Percentiles rank a stretch among this genome's conserved stretches.
Conservation (phyloP, 2,888 invertebrate genomes). For the Eupsilia transversa region DNA sequence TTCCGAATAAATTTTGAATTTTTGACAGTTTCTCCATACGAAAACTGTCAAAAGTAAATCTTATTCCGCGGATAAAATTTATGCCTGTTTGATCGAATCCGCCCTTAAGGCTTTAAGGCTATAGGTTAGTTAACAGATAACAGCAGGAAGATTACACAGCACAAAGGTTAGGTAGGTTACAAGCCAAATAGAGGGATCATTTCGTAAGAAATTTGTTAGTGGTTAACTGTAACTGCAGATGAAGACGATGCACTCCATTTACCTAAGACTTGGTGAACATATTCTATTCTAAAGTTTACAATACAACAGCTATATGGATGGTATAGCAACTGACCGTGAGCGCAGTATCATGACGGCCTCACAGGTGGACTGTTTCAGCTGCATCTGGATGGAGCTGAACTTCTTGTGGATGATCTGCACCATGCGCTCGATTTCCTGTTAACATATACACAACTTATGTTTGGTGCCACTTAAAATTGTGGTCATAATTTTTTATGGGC, state of each 20-base stretch:
- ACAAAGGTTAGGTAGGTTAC: too few relatives aligned
- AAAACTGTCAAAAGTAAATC: too few relatives aligned
- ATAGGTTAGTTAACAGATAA: background rate
- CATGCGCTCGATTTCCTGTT: conserved; percentile 98
- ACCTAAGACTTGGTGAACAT: background rate
- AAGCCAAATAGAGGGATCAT: background rate
- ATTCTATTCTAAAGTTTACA: background rate
- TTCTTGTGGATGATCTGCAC: conserved; percentile 99
- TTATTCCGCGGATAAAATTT: too few relatives aligned
- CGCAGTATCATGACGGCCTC: conserved; percentile 99
- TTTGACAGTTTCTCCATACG: too few relatives aligned
- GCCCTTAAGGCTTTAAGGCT: too few relatives aligned
- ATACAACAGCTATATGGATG: background rate
- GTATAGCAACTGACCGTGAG: conserved; percentile 88
- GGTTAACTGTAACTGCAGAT: background rate
- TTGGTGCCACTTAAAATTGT: background rate
- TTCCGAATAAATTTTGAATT: too few relatives aligned
- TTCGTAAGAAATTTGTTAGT: background rate
- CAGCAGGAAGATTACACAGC: background rate
- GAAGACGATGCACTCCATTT: background rate
- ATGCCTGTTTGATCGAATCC: too few relatives aligned
- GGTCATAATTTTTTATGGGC: background rate
- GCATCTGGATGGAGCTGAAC: conserved; percentile 99
- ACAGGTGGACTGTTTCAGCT: conserved; percentile 99
- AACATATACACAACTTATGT: background rate